phyloP scores from a whole-genome alignment of 2,113 vertebrate species.

The Mola mola region DNA sequence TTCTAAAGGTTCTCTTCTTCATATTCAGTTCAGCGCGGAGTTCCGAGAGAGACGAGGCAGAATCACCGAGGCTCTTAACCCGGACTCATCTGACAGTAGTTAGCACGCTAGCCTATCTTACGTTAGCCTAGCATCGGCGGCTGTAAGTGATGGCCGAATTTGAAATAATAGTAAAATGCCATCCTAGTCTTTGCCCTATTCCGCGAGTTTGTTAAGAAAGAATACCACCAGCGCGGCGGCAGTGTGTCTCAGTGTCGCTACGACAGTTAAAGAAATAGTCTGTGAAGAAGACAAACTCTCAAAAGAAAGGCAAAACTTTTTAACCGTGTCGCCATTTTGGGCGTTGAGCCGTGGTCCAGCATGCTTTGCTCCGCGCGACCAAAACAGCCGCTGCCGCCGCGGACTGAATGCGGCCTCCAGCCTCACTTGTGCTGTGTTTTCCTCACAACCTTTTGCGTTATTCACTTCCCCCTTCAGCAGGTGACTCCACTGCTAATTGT shows the following conservation, averaged over 20 bases:
- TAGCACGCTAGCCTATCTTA: constrained; percentile 39
- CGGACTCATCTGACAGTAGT: constrained; percentile 46
- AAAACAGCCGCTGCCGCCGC: constrained; percentile 42
- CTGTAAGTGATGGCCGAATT: constrained; percentile 40
- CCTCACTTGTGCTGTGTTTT: too few relatives aligned
- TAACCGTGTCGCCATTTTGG: constrained; percentile 93
- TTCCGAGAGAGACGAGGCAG: constrained; percentile 44
- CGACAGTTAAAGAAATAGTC: not conserved
- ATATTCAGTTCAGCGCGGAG: constrained; percentile 56
- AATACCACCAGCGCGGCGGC: not conserved
- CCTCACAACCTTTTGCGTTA: too few relatives aligned
- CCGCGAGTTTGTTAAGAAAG: not conserved
- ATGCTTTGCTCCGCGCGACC: constrained; percentile 71
- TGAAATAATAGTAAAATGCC: constrained; percentile 36
- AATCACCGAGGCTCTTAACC: constrained; percentile 27
- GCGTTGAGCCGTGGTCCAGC: constrained; percentile 85
- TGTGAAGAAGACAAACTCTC: constrained; percentile 63
- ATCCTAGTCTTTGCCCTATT: constrained; percentile 15
- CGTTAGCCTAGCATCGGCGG: constrained; percentile 35
- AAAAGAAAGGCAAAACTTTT: constrained; percentile 83
- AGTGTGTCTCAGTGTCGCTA: not conserved
- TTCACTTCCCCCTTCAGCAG: too few relatives aligned
- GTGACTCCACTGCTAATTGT: too few relatives aligned
- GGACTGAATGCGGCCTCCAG: too few relatives aligned
- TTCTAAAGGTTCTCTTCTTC: constrained; percentile 78